Evolutionary conservation across 1,140 invertebrate species (phyloP), one percentile per base, ranked within the genome.

Genomic region (Lasioglossum baleicum): DNA sequence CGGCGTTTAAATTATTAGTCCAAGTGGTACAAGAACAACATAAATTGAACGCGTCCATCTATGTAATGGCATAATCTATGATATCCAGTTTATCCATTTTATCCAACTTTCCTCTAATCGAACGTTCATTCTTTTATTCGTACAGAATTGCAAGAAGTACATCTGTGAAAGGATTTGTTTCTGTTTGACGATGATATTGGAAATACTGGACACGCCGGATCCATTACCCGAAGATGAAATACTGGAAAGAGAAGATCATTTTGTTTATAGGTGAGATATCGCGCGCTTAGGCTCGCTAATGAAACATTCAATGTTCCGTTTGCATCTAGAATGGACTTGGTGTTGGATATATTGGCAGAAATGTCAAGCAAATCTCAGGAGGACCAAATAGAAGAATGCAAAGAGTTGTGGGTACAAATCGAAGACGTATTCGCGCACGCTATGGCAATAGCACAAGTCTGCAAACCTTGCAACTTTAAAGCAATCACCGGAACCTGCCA

Each of bases 401-500:
- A 83, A 11, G 84, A 91, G 63, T 80, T 93, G 8, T 93, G 92
- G 92, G 26, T 78, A 4, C 82, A 85, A 74, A 90, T 93, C 31
- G 92, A 93, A 82, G 90, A 93, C 35, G 86, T 92, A 7, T 92
- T 93, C 74, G 90, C 91, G 8, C 89, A 92, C 64, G 92, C 92
- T n/a, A 93, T 93, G 92, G 87, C 90, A 2, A 92, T 93, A 42
- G 92, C 92, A 0, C 93, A 93, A 83, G 90, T 93, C 60, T 92
- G 92, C 84, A 85, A 92, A 17, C 84, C 89, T 17, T 89, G 89
- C n/a, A 92, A 90, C 88, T 93, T 93, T 60, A 91, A 93, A 72
- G 90, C 90, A 5, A 93, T 93, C 65, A 91, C 87, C 8, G 90
- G 90, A 20, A 88, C 90, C 7, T 91, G 91, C 64, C 92, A 92